A percentile compares a stretch with the other conserved stretches of the same genome.
Evolutionary conservation across 2,888 invertebrate species (phyloP).

Genomic region (Sarcophaga caerulescens): DNA sequence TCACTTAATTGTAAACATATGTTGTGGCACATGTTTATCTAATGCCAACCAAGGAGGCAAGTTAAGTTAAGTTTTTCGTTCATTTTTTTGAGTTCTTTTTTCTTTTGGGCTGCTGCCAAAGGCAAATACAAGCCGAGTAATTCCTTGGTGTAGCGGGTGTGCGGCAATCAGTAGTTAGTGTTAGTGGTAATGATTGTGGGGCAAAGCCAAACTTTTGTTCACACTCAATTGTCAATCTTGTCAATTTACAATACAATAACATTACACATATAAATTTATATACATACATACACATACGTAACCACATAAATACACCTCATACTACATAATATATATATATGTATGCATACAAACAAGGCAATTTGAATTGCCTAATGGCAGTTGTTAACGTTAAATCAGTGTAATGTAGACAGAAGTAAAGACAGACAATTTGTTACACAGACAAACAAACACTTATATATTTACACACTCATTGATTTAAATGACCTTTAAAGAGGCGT

Average conservation of each 20-base stretch:
- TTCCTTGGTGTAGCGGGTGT: conserved; percentile 33
- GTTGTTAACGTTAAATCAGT: conserved; percentile 15
- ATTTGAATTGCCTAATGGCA: conserved; percentile 39
- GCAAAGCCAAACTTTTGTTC: conserved; percentile 75
- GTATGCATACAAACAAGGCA: background rate
- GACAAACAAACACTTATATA: conserved; percentile 26
- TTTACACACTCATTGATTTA: conserved; percentile 72
- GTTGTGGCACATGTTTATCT: conserved; percentile 70
- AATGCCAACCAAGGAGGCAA: conserved; percentile 9
- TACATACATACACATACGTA: background rate
- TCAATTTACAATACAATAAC: conserved; percentile 40
- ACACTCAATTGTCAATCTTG: conserved; percentile 76
- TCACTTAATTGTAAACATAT: conserved; percentile 73
- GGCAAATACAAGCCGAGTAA: conserved; percentile 26
- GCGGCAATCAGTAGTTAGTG: too few relatives aligned
- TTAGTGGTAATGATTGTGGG: background rate
- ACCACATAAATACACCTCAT: too few relatives aligned
- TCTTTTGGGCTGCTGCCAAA: conserved; percentile 59
- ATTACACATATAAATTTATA: background rate
- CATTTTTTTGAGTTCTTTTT: conserved; percentile 31
- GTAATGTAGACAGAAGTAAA: conserved; percentile 17
- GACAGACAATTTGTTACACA: background rate
- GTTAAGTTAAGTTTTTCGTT: conserved; percentile 19
- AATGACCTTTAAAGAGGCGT: conserved; percentile 73
- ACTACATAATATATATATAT: too few relatives aligned